These are phyloP conservation scores for Drosophila sproati DNA, from an alignment of 1,140 invertebrate genomes.

Conservation along the genomic window DNA sequence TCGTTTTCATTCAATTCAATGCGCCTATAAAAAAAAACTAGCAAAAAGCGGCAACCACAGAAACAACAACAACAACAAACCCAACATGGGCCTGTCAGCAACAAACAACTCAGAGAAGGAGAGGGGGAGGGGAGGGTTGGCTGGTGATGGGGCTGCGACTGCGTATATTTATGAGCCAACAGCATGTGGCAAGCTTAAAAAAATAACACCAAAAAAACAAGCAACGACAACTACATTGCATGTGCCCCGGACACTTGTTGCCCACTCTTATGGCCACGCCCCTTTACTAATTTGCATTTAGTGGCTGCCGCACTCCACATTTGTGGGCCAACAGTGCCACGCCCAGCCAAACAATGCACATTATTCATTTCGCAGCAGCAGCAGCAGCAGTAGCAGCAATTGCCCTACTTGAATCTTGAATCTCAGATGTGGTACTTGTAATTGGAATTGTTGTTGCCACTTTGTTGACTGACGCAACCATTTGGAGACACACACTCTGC, in stretches of 20 bases:
- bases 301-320: constrained; percentile 47
- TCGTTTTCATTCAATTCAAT: constrained; percentile 76
- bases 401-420: constrained; percentile 23
- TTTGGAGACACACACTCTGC: not conserved
- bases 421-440: constrained; percentile 22
- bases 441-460: constrained; percentile 73
- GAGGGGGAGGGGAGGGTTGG: not conserved
- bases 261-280: constrained; percentile 19
- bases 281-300: constrained; percentile 74
- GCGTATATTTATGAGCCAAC: constrained; percentile 68
- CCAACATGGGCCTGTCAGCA: constrained; percentile 67
- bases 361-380: constrained; percentile 51
- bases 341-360: constrained; percentile 67
- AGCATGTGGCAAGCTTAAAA: constrained; percentile 63
- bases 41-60: constrained; percentile 23
- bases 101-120: constrained; percentile 36
- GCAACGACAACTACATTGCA: not conserved
- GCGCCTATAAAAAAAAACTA: constrained; percentile 39
- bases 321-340: constrained; percentile 30
- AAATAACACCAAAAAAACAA: constrained; percentile 21
- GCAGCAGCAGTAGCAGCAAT: constrained; percentile 46
- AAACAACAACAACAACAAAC: constrained; percentile 39
- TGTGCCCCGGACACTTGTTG: constrained; percentile 44
- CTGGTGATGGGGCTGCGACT: constrained; percentile 19
- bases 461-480: constrained; percentile 63